Percentiles rank a stretch among this genome's conserved stretches.
Evolutionary conservation across 2,113 vertebrate species (phyloP).

Genomic region (Platycercus adscitus): DNA sequence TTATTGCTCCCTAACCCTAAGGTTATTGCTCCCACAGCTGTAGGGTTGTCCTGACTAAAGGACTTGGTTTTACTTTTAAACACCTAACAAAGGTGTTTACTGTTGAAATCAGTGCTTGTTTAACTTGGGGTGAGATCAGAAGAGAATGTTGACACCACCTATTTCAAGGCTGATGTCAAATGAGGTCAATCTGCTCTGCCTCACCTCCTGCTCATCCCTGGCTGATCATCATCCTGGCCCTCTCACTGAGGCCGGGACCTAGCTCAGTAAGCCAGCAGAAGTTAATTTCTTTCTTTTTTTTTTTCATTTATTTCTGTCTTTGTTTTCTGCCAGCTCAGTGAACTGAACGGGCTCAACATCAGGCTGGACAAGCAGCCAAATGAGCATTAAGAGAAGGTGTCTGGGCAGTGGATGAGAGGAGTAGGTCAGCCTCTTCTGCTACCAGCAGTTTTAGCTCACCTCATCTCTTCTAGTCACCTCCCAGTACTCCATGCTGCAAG

Average conservation of each 20-base stretch:
- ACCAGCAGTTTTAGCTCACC: background rate
- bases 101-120: background rate
- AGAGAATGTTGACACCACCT: background rate
- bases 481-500: background rate
- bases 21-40: background rate
- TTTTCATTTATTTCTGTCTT: background rate
- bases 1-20: background rate
- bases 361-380: background rate
- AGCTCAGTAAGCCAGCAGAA: background rate
- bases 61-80: background rate
- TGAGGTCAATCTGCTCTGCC: background rate
- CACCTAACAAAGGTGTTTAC: background rate
- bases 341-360: background rate
- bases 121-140: fast-evolving
- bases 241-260: background rate
- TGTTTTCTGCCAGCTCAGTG: background rate
- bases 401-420: background rate
- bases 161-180: background rate
- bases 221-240: background rate
- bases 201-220: background rate
- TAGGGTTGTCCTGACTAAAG: background rate
- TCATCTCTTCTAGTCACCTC: background rate
- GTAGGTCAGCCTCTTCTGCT: background rate
- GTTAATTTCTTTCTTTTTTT: background rate
- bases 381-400: background rate